Conservation (phyloP, 2,888 invertebrate genomes). For the Galerucella nymphaeae region DNA sequence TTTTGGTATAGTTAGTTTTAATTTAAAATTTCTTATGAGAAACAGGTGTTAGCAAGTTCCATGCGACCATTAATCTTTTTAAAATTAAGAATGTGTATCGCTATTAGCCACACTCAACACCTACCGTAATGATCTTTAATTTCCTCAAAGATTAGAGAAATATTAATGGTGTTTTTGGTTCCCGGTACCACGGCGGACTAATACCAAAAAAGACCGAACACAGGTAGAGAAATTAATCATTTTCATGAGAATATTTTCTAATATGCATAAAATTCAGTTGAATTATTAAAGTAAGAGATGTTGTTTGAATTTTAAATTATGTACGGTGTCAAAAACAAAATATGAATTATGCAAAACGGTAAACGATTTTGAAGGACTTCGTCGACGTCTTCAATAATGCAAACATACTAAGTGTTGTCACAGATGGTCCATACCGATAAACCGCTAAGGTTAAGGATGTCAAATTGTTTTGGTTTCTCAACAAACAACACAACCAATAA, state of each 20-base stretch:
- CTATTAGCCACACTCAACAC: slow-evolving; percentile 48
- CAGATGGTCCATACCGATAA: slow-evolving; percentile 33
- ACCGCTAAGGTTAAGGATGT: slow-evolving; percentile 36
- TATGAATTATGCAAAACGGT: slow-evolving; percentile 35
- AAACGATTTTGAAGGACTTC: slow-evolving; percentile 31
- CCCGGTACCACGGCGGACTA: slow-evolving; percentile 5
- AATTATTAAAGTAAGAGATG: no score
- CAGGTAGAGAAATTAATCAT: slow-evolving; percentile 25
- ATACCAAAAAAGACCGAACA: slow-evolving; percentile 20
- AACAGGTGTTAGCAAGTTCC: slow-evolving; percentile 40
- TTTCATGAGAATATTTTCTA: neutral
- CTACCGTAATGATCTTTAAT: slow-evolving; percentile 48
- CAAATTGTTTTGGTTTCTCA: neutral
- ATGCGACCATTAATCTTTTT: slow-evolving; percentile 42
- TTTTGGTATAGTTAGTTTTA: slow-evolving; percentile 26
- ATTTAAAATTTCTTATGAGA: slow-evolving; percentile 14
- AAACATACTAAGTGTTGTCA: slow-evolving; percentile 24
- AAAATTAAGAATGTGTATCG: slow-evolving; percentile 42
- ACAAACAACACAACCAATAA: neutral
- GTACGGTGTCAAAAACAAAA: slow-evolving; percentile 23
- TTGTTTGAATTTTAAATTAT: slow-evolving; percentile 32
- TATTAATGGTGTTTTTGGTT: slow-evolving; percentile 33
- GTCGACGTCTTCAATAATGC: slow-evolving; percentile 7
- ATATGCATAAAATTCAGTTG: slow-evolving; percentile 16
- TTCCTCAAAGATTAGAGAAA: slow-evolving; percentile 44